Percentiles rank a stretch among this genome's conserved stretches.
Conservation (phyloP, 2,797 vertebrate species). For the Galagoides demidoff region DNA sequence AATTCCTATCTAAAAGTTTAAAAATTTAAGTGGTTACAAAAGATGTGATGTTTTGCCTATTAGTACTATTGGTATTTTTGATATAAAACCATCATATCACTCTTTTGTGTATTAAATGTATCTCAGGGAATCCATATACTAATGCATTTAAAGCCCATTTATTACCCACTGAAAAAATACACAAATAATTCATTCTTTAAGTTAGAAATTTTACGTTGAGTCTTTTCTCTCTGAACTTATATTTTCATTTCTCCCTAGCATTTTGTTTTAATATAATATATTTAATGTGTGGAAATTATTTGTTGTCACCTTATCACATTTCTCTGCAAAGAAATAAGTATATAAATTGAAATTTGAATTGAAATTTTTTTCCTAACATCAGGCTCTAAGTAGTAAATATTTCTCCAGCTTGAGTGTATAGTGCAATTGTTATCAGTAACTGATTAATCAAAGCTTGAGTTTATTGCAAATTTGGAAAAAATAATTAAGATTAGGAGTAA, state of each 20-base stretch:
- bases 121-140: not conserved
- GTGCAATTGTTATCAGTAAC: not conserved
- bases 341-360: constrained; percentile 51
- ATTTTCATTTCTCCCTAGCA: not conserved
- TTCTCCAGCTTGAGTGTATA: constrained; percentile 44
- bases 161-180: not conserved
- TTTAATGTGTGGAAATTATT: constrained; percentile 12
- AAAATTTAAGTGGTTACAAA: not conserved
- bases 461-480: constrained; percentile 16
- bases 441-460: not conserved
- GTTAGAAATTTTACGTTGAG: constrained; percentile 6
- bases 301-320: not conserved
- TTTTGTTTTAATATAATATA: constrained; percentile 40
- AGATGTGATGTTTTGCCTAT: not conserved
- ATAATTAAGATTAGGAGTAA: constrained; percentile 8
- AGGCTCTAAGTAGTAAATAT: not conserved
- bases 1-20: not conserved
- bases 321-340: constrained; percentile 16
- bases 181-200: constrained; percentile 39
- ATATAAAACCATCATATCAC: not conserved
- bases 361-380: constrained; percentile 17
- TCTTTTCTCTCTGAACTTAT: not conserved
- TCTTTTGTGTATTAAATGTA: constrained; percentile 19
- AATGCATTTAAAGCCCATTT: not conserved
- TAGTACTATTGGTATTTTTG: constrained; percentile 2